Conservation (phyloP, 2,113 vertebrate genomes). For the Microcebus tavaratra region DNA sequence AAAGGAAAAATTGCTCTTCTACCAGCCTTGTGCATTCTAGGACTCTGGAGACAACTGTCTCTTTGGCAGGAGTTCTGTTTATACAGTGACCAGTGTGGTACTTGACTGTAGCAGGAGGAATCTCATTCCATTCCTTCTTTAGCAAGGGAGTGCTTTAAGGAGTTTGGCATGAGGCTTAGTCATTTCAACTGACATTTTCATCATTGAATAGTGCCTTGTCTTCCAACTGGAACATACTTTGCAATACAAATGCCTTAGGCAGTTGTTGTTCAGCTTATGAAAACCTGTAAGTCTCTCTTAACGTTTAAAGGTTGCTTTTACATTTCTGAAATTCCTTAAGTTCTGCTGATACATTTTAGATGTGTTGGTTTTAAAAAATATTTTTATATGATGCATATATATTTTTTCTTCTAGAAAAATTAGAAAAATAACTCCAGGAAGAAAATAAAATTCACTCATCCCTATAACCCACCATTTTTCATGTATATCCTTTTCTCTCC, state of each 20-base stretch:
- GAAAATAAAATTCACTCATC: neutral
- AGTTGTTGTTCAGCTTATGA: slow-evolving; percentile 25
- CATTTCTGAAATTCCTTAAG: slow-evolving; percentile 43
- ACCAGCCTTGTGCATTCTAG: neutral
- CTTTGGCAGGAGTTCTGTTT: slow-evolving; percentile 73
- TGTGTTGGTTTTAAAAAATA: neutral
- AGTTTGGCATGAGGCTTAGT: slow-evolving; percentile 71
- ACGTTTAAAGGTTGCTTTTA: slow-evolving; percentile 20
- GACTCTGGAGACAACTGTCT: slow-evolving; percentile 58
- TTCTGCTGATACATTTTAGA: neutral
- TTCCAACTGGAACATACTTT: neutral
- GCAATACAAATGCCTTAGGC: slow-evolving; percentile 33
- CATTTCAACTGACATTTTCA: slow-evolving; percentile 78
- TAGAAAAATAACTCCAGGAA: neutral
- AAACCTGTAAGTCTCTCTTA: slow-evolving; percentile 24
- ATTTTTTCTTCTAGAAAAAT: neutral
- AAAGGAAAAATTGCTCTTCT: neutral
- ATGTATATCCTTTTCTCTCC: neutral
- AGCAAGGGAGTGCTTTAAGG: slow-evolving; percentile 70
- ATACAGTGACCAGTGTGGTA: slow-evolving; percentile 49
- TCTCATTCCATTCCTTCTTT: slow-evolving; percentile 82
- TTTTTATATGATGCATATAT: neutral
- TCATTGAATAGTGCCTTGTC: slow-evolving; percentile 73
- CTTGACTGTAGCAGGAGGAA: slow-evolving; percentile 65
- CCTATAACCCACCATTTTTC: neutral